phyloP scores from a whole-genome alignment of 2,113 vertebrate species.

The Mohoua ochrocephala region DNA sequence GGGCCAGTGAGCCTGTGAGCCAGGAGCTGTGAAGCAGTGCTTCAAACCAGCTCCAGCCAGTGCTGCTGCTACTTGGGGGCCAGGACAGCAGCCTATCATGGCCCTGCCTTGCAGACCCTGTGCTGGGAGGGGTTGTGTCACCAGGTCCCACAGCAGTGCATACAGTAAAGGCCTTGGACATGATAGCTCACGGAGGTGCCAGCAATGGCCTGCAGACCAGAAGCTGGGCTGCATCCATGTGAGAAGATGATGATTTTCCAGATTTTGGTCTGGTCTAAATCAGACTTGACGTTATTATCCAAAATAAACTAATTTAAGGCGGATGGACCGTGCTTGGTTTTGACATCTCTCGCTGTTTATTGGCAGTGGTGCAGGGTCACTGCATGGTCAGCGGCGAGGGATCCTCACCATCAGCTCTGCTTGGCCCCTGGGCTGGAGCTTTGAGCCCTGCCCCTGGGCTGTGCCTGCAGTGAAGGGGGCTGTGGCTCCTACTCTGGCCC shows the following conservation, averaged over 20 bases:
- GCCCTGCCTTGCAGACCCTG: not conserved
- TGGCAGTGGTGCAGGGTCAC: not conserved
- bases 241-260: not conserved
- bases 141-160: not conserved
- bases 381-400: fast-evolving
- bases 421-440: not conserved
- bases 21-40: not conserved
- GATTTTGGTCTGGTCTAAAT: slow-evolving; percentile 1
- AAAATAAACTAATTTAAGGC: not conserved
- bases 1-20: not conserved
- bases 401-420: not conserved
- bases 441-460: not conserved
- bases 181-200: not conserved
- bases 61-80: not conserved
- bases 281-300: not conserved
- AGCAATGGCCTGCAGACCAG: not conserved
- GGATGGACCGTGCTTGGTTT: not conserved
- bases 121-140: not conserved
- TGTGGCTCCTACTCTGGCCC: not conserved
- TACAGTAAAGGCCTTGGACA: not conserved
- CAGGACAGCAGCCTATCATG: not conserved
- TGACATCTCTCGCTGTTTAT: not conserved
- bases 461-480: too few species aligned
- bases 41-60: not conserved
- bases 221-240: not conserved